Evolutionary conservation across 2,113 vertebrate genomes (phyloP), one percentile per base, ranked within the genome.

Genomic region (Hassar affinis): DNA sequence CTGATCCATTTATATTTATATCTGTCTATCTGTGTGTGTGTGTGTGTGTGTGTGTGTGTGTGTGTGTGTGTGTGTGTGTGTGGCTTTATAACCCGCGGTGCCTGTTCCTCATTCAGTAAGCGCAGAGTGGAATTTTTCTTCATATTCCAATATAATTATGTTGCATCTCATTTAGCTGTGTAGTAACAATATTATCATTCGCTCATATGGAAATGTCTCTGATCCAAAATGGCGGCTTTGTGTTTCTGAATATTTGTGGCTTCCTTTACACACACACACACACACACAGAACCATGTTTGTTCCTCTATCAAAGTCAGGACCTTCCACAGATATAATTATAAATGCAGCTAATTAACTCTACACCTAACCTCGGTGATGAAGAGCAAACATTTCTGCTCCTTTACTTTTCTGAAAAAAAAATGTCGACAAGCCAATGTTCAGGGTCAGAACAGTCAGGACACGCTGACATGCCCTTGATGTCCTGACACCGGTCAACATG

Each of bases 1-100:
- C 77, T 62, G 56, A 79, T 61, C 77, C 77, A 79, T 79, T 79
- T 79, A 61, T 61, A 79, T 79, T 62, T 61, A 61, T 79, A 79
- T 79, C 56, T 79, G 77, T 79, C 56, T 79, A 27, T 79, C 22
- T 47, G 25, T 79, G 20, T n/a, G 52, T 56, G 17, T 78, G 76
- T 78, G 75, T 78, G 75, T 35, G 75, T 57, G 75, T 78, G 68
- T 71, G 68, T 47, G 66, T 69, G 66, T 69, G 66, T 69, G 66
- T 45, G 66, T 69, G 66, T 69, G 66, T 12, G 66, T 42, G 62
- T 20, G 30, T 66, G 62, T 35, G 62, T 62, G 59, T 14, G 59
- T 30, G 59, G n/a, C n/a, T n/a, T 62, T 77, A 77, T 77, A 38
- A 77, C 51, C 75, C 57, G 75, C 52, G 4, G 49, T 56, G 18